Conservation (phyloP, 2,797 vertebrate genomes). For the Argya squamiceps region DNA sequence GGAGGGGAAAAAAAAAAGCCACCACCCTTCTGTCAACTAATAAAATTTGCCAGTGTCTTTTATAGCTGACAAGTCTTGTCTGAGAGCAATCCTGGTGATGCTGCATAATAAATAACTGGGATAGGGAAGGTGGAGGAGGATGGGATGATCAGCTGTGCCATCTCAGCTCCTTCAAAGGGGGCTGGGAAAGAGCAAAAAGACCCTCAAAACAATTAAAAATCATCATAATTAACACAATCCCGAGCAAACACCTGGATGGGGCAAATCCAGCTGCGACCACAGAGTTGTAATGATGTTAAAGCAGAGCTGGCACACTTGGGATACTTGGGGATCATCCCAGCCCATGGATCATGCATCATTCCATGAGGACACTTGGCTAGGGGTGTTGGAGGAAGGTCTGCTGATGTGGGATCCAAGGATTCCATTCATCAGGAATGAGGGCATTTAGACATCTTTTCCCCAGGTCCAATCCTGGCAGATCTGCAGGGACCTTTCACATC, state of each 20-base stretch:
- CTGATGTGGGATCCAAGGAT: background rate
- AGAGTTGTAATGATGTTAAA: fast-evolving
- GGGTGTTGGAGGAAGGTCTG: background rate
- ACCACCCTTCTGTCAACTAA: conserved; percentile 41
- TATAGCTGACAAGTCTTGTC: conserved; percentile 56
- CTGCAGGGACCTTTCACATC: background rate
- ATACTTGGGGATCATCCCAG: background rate
- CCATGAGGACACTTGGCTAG: background rate
- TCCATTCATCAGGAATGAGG: background rate
- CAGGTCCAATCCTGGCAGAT: background rate
- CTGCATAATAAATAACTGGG: conserved; percentile 20
- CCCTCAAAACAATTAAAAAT: background rate
- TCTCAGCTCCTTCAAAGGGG: background rate
- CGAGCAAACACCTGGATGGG: background rate
- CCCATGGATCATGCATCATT: background rate
- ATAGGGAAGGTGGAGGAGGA: background rate
- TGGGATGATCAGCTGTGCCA: background rate
- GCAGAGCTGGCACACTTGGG: background rate
- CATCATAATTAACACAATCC: background rate
- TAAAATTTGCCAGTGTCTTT: conserved; percentile 49
- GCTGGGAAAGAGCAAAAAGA: background rate
- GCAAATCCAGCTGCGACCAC: background rate
- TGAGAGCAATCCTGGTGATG: conserved; percentile 11
- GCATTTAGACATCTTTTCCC: background rate
- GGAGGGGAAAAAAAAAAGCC: background rate